Base-by-base conservation (phyloP, 2,113 vertebrate species). In the Hylia prasina region DNA sequence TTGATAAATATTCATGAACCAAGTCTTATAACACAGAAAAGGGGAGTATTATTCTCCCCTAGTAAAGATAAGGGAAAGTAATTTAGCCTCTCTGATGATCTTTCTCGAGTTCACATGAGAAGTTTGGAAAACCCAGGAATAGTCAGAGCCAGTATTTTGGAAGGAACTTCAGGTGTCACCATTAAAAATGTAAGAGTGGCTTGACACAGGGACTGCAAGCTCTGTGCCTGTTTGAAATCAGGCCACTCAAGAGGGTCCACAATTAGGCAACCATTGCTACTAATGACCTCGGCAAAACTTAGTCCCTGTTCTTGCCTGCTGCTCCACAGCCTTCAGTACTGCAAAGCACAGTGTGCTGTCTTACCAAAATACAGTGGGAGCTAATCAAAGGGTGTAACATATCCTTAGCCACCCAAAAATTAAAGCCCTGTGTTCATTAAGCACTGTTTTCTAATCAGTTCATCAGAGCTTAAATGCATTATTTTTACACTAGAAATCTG, bases 211-310 rank as follows among this genome's bases (percentile, higher is more conserved):
- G 37, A 58, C 61, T 56, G 31, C 2, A 6, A 82, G 47, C 48
- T 93, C 60, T 0, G 0, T 42, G 61, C 30, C 21, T 17, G 39
- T 56, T 87, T 64, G 35, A 78, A 66, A 94, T 54, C 24, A 60
- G 37, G 80, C 20, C 54, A 37, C 64, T 82, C 10, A 4, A 82
- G 53, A 69, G 11, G 13, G 6, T 53, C 54, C 39, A 40, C 66
- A 58, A 45, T 76, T 44, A 42, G 33, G n/a, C 27, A 85, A 39
- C 42, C n/a, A n/a, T 6, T 69, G 37, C 64, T 77, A 24, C 51
- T 81, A 60, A 90, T 89, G 82, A 90, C 85, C 88, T 87, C 64
- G 61, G 85, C 90, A 89, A 95, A 90, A 77, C 28, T 37, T 35
- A 19, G 88, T 64, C 64, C 39, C 6, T 82, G 20, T 68, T 81